These are phyloP conservation scores for Augiades crinisus DNA, from an alignment of 2,888 invertebrate genomes.

Conservation along the genomic window DNA sequence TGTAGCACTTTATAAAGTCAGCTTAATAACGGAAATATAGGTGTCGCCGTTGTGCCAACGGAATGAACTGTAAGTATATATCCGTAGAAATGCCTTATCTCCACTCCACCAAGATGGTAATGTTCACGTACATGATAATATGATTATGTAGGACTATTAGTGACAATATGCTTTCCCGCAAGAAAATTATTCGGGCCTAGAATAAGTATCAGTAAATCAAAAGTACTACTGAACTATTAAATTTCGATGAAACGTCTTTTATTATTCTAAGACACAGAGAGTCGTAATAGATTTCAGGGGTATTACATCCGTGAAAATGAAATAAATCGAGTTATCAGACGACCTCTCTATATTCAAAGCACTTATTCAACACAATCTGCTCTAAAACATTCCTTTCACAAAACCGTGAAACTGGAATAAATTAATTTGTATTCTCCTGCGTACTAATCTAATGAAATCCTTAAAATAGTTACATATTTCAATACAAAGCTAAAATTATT, in stretches of 20 bases:
- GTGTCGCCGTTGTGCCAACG: too few species aligned
- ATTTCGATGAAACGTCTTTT: neutral
- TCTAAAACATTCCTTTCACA: conserved; percentile 45
- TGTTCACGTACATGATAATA: too few species aligned
- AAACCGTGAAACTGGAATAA: conserved; percentile 34
- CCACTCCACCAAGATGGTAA: too few species aligned
- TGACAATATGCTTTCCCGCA: too few species aligned
- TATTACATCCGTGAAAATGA: conserved; percentile 42
- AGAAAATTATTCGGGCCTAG: neutral
- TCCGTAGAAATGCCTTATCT: too few species aligned
- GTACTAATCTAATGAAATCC: conserved; percentile 1
- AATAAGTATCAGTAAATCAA: too few species aligned
- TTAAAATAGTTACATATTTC: conserved; percentile 4
- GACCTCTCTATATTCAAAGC: conserved; percentile 42
- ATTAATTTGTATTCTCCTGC: conserved; percentile 8
- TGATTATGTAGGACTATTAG: too few species aligned
- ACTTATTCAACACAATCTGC: conserved; percentile 40
- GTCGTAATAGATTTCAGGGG: neutral
- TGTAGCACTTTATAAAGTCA: too few species aligned
- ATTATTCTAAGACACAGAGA: neutral
- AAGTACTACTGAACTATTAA: neutral
- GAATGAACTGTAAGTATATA: too few species aligned
- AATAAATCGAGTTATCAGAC: conserved; percentile 46
- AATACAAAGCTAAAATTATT: too few species aligned
- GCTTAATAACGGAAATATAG: too few species aligned